Evolutionary conservation across 2,797 vertebrate genomes (phyloP).

Genomic region (Oryzias dopingdopingensis): DNA sequence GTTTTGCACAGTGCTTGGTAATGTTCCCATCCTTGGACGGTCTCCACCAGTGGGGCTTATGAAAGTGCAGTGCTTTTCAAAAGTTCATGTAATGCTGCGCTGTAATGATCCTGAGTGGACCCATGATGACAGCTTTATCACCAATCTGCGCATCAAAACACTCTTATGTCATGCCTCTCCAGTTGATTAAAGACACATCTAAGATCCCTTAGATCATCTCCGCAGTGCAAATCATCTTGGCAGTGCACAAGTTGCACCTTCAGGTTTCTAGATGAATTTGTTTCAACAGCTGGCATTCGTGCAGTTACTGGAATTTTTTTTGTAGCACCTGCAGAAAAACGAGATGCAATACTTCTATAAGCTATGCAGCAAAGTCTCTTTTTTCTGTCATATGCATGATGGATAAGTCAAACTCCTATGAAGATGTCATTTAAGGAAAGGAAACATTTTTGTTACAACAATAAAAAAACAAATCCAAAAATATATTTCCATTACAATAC

Average conservation of each 20-base stretch:
- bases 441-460: too few species aligned
- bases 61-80: slow-evolving; percentile 11
- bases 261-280: too few species aligned
- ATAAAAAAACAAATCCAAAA: too few species aligned
- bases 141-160: slow-evolving; percentile 47
- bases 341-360: too few species aligned
- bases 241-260: neutral
- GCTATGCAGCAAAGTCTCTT: too few species aligned
- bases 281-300: too few species aligned
- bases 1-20: neutral
- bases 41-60: slow-evolving; percentile 19
- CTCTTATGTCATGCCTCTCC: slow-evolving; percentile 48
- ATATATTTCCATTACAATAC: too few species aligned
- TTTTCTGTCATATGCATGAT: too few species aligned
- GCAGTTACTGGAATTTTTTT: too few species aligned
- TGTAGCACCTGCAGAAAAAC: too few species aligned
- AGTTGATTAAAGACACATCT: slow-evolving; percentile 27
- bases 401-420: too few species aligned
- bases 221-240: slow-evolving; percentile 10
- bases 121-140: slow-evolving; percentile 22
- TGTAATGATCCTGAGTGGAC: slow-evolving; percentile 1
- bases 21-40: slow-evolving; percentile 1
- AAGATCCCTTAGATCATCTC: neutral
- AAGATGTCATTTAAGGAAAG: too few species aligned
- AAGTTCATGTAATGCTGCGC: neutral